Base-by-base conservation (phyloP, 2,888 invertebrate genomes). In the Myopa tessellatipennis region DNA sequence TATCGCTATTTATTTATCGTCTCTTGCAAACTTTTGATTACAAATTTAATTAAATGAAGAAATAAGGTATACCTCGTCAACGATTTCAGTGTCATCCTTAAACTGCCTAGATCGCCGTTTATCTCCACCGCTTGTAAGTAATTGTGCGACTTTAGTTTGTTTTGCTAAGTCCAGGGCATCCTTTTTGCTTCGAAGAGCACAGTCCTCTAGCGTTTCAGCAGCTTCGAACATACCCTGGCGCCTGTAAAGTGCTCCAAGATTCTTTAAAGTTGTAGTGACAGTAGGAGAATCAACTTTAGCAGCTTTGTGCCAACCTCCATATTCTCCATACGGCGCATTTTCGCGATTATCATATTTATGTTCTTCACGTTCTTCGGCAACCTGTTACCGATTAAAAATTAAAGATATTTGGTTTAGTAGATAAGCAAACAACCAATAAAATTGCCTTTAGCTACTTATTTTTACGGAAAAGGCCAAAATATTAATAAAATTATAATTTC, bases 221-320 rank as follows among this genome's bases (percentile, higher is more conserved):
- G 99, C 99, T 90, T 99, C 98, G 90, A 98, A 99, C 91, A 99
- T 99, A 84, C 99, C 98, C 91, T 99, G 99, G 81, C 99, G 93
- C 85, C 99, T 93, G 90, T 99, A 99, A 70, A 99, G 93, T 36
- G 99, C 98, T 80, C 98, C 98, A 79, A 99, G 92, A 91, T 99
- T 99, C 91, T 98, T 99, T 82, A 99, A 91, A 0, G 99, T 99
- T 34, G 99, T 99, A 26, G 98, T 98, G 60, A 98, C 98, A 0
- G 98, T 98, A 0, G 98, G 98, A 2, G 97, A 97, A 89, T 98
- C 98, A 81, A 98, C 98, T 92, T 98, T 98, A 71, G 98, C 98
- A 75, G 98, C 98, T 90, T 98, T 98, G 89, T 98, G 98, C 98
- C 98, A 98, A 36, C 97, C 97, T 18, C 97, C 97, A 86, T 96